Conservation (phyloP, 1,140 invertebrate species). For the Idris sp. region DNA sequence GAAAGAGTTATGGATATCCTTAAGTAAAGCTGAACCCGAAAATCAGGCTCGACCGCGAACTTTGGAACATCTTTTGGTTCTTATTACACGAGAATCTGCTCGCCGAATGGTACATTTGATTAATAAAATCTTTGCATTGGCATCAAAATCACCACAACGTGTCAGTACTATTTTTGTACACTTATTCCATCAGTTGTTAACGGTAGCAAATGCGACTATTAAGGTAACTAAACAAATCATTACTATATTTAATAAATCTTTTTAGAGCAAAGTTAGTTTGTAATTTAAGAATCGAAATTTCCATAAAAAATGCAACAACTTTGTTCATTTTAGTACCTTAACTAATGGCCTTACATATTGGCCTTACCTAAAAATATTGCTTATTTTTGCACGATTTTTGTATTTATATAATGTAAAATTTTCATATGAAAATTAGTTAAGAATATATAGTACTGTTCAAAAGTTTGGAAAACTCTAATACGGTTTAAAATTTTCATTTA, state of each 20-base stretch:
- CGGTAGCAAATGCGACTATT: conserved; percentile 65
- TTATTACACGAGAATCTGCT: conserved; percentile 85
- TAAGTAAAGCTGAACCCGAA: conserved; percentile 88
- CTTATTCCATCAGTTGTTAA: conserved; percentile 69
- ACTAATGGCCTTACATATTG: no score
- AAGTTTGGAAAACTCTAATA: no score
- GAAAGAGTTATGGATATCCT: conserved; percentile 82
- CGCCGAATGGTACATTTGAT: conserved; percentile 86
- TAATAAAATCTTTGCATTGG: conserved; percentile 81
- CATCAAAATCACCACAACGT: conserved; percentile 79
- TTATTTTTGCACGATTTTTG: no score
- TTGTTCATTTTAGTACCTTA: no score
- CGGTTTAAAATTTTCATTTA: no score
- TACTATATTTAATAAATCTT: background rate
- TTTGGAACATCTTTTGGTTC: conserved; percentile 85
- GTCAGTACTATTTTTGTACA: conserved; percentile 63
- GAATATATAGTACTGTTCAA: no score
- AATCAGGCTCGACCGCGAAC: conserved; percentile 88
- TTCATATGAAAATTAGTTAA: no score
- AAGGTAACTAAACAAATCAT: conserved; percentile 63
- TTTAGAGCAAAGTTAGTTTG: no score
- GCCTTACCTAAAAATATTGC: no score
- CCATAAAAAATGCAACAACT: no score
- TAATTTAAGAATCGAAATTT: no score
- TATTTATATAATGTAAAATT: no score